These are phyloP conservation scores for Clamator glandarius DNA, from an alignment of 2,797 vertebrate genomes.

Conservation along the genomic window DNA sequence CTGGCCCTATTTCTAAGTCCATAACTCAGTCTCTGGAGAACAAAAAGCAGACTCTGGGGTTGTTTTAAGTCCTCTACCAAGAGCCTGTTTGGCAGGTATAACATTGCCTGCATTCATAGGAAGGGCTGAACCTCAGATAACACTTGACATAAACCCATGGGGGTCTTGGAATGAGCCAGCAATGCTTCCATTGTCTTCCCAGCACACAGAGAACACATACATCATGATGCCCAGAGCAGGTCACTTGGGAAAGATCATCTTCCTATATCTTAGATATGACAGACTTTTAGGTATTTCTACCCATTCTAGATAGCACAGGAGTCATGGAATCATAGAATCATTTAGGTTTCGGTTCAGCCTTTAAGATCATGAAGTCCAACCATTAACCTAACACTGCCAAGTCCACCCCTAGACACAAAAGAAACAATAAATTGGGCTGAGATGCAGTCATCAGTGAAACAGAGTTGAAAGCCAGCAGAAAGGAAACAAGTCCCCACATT, in stretches of 20 bases:
- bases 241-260: background rate
- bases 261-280: background rate
- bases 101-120: rapidly evolving
- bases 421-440: background rate
- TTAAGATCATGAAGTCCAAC: too few relatives aligned
- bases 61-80: background rate
- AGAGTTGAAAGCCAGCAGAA: background rate
- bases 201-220: background rate
- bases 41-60: background rate
- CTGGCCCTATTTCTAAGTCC: background rate
- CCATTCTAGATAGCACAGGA: background rate
- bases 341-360: too few relatives aligned
- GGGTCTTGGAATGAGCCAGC: background rate
- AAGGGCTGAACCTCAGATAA: background rate
- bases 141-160: background rate
- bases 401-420: background rate
- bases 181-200: too few relatives aligned
- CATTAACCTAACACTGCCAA: too few relatives aligned
- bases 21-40: background rate
- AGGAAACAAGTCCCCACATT: background rate
- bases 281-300: background rate
- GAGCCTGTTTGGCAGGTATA: background rate
- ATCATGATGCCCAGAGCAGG: background rate
- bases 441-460: background rate
- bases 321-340: too few relatives aligned